These are phyloP conservation scores for Solea senegalensis DNA, from an alignment of 2,113 vertebrate genomes.

Conservation along the genomic window DNA sequence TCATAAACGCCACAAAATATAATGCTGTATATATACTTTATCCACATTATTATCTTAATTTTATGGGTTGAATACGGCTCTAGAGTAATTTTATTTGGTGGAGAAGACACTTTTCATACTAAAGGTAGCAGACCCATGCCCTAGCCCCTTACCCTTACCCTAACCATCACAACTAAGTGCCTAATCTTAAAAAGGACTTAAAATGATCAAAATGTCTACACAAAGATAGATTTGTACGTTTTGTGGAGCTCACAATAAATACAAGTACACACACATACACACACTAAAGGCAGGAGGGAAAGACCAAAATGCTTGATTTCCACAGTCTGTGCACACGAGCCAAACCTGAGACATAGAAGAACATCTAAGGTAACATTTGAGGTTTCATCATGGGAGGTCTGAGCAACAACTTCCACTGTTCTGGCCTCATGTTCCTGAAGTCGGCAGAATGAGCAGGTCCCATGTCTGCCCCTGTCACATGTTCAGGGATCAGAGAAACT, in stretches of 20 bases:
- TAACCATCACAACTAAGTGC: too few species aligned
- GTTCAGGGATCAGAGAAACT: constrained; percentile 65
- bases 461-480: constrained; percentile 75
- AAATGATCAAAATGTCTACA: too few species aligned
- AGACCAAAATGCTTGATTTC: constrained; percentile 4
- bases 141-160: too few species aligned
- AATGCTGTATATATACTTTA: too few species aligned
- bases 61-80: too few species aligned
- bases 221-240: too few species aligned
- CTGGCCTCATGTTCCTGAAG: constrained; percentile 50
- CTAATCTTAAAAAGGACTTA: too few species aligned
- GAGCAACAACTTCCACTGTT: constrained; percentile 39
- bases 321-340: constrained; percentile 38
- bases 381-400: constrained; percentile 64
- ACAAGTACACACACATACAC: not conserved
- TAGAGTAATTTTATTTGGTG: too few species aligned
- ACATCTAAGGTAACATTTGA: constrained; percentile 4
- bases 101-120: too few species aligned
- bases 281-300: not conserved
- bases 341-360: constrained; percentile 2
- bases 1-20: too few species aligned
- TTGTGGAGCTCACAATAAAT: not conserved
- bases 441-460: constrained; percentile 59
- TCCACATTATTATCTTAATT: too few species aligned
- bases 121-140: too few species aligned